Evolutionary conservation across 2,888 invertebrate species (phyloP).

Genomic region (Ophion slaviceki): DNA sequence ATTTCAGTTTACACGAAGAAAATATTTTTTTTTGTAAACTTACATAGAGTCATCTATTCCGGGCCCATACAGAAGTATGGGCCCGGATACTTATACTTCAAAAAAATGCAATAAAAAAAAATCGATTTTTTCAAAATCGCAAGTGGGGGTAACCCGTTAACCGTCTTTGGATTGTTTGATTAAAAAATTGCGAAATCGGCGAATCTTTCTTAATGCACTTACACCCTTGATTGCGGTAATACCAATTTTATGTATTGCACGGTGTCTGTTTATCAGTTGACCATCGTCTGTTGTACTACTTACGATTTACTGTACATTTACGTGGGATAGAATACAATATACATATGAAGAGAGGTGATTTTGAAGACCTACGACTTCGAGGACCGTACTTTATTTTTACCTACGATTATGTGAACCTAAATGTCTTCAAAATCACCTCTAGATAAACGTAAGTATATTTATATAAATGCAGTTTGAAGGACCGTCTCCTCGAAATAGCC

Average conservation of each 20-base stretch:
- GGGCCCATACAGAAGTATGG: too few species aligned
- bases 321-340: constrained; percentile 39
- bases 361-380: too few species aligned
- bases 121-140: too few species aligned
- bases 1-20: too few species aligned
- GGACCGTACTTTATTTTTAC: too few species aligned
- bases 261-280: constrained; percentile 20
- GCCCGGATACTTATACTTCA: too few species aligned
- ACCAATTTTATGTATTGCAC: not conserved
- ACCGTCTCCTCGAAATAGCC: not conserved
- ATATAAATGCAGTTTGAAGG: not conserved
- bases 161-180: not conserved
- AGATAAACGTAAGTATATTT: not conserved
- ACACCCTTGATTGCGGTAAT: not conserved
- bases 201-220: not conserved
- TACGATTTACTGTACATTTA: constrained; percentile 46
- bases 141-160: too few species aligned
- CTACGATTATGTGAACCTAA: too few species aligned
- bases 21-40: too few species aligned
- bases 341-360: constrained; percentile 57
- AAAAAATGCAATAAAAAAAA: too few species aligned
- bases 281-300: constrained; percentile 18
- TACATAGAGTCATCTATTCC: too few species aligned
- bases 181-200: not conserved
- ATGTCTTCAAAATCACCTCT: not conserved